Percentiles rank a stretch among this genome's conserved stretches.
Conservation (phyloP, 2,888 invertebrate species). For the Harpagoxenus sublaevis region DNA sequence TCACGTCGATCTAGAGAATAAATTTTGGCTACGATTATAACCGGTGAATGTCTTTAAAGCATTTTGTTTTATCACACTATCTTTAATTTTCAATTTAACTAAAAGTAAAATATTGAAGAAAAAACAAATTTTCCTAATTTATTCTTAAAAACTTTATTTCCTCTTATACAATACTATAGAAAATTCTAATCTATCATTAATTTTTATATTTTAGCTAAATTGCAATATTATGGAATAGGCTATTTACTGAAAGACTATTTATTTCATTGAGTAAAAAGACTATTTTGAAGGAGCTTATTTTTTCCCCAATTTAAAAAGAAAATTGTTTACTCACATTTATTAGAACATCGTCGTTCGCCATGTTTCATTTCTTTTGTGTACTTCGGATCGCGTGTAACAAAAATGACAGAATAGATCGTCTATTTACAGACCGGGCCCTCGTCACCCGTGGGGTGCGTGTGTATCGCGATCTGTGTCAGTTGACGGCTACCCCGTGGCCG, state of each 20-base stretch:
- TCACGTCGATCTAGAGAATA: no score
- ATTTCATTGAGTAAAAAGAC: not conserved
- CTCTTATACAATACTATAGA: not conserved
- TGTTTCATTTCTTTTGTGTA: constrained; percentile 3
- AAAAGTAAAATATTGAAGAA: no score
- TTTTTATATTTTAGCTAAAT: not conserved
- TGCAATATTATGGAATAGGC: not conserved
- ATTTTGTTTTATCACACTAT: no score
- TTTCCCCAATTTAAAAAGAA: not conserved
- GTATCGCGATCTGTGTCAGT: constrained; percentile 37
- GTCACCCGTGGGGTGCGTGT: constrained; percentile 27
- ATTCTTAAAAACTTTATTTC: no score
- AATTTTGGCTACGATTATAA: no score
- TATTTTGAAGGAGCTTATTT: not conserved
- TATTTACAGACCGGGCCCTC: constrained; percentile 30
- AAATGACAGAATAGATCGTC: constrained; percentile 24
- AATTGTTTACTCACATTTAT: not conserved
- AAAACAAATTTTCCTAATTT: no score
- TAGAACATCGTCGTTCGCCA: not conserved
- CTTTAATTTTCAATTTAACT: no score
- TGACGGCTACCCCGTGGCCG: constrained; percentile 12
- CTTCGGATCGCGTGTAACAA: constrained; percentile 38
- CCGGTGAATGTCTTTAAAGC: no score
- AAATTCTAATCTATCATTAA: not conserved
- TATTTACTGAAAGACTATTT: not conserved